phyloP scores from a whole-genome alignment of 2,888 invertebrate species.

The Teleogryllus oceanicus region DNA sequence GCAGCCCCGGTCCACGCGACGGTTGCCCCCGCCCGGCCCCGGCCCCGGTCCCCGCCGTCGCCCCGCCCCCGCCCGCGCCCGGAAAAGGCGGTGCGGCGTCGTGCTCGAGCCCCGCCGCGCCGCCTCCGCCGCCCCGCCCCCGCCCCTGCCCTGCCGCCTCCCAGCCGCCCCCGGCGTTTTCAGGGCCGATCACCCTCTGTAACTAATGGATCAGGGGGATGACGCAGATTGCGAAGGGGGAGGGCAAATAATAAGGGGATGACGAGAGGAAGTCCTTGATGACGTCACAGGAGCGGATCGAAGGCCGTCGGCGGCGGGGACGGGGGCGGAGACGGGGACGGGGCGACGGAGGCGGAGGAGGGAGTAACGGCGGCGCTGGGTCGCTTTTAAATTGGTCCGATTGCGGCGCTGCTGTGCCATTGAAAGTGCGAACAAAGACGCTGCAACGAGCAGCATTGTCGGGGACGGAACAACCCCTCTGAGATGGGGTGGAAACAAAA shows the following conservation, averaged over 20 bases:
- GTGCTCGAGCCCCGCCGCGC: neutral
- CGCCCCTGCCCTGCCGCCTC: neutral
- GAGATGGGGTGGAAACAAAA: constrained; percentile 23
- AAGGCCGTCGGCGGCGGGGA: neutral
- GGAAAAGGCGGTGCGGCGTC: too few species aligned
- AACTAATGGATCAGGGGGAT: constrained; percentile 22
- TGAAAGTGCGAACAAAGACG: constrained; percentile 25
- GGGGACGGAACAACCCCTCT: neutral
- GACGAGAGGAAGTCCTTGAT: constrained; percentile 27
- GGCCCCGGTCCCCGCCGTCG: too few species aligned
- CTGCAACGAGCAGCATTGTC: constrained; percentile 22
- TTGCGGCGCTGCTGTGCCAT: constrained; percentile 22
- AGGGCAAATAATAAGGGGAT: constrained; percentile 26
- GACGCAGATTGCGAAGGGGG: constrained; percentile 31
- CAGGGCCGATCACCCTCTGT: constrained; percentile 21
- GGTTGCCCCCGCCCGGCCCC: neutral
- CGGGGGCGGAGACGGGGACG: constrained; percentile 4
- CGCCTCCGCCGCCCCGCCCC: neutral
- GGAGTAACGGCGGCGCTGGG: neutral
- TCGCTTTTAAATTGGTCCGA: constrained; percentile 27
- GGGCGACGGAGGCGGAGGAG: neutral
- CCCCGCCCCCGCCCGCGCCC: too few species aligned
- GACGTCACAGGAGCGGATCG: constrained; percentile 26
- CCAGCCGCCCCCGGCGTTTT: neutral
- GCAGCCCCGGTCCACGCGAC: constrained; percentile 18